These are phyloP conservation scores for Anthoscopus minutus DNA, from an alignment of 2,113 vertebrate genomes.

Conservation along the genomic window DNA sequence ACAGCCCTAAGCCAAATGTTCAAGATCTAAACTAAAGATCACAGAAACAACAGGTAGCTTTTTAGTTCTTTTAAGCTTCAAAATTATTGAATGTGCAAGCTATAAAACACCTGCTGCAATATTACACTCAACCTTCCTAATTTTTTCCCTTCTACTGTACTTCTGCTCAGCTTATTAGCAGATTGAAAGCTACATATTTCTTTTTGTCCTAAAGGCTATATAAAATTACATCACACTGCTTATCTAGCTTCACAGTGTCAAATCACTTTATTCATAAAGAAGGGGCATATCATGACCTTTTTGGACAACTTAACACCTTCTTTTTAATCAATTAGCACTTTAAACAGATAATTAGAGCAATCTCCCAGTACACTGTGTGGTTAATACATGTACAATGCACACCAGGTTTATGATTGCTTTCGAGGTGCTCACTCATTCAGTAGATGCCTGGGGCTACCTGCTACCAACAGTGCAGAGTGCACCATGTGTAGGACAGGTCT, in stretches of 20 bases:
- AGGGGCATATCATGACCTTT: not conserved
- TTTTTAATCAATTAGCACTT: not conserved
- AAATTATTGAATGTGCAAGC: not conserved
- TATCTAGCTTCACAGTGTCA: not conserved
- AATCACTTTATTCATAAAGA: not conserved
- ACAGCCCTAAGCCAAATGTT: not conserved
- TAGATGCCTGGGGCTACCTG: not conserved
- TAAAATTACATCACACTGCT: not conserved
- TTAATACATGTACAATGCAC: not conserved
- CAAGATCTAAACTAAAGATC: not conserved
- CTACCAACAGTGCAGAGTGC: not conserved
- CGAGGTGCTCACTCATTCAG: not conserved
- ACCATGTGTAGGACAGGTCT: not conserved
- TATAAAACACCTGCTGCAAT: not conserved
- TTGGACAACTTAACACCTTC: not conserved
- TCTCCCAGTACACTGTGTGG: not conserved
- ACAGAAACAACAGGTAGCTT: not conserved
- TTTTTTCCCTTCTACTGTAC: not conserved
- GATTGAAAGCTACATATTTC: not conserved
- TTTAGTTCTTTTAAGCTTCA: not conserved
- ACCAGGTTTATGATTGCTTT: not conserved
- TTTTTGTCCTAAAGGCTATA: not conserved
- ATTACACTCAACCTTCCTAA: not conserved
- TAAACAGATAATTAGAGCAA: not conserved
- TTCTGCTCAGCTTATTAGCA: not conserved